phyloP scores from a whole-genome alignment of 2,888 invertebrate species.

The Xanthia icteritia region DNA sequence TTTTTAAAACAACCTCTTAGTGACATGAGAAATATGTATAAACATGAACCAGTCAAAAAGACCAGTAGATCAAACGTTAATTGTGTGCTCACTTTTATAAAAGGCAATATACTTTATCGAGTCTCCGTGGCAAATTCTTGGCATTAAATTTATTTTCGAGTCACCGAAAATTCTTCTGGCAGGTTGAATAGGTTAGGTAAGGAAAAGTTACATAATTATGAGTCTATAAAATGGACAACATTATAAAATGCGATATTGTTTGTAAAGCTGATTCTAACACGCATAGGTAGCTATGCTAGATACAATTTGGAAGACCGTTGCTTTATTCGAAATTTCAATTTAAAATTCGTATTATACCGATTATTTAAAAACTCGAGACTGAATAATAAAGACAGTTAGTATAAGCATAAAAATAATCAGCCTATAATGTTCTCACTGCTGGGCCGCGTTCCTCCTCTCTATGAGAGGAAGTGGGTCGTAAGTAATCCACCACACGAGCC shows the following conservation, averaged over 20 bases:
- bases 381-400: background rate
- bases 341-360: background rate
- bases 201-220: background rate
- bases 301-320: background rate
- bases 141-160: conserved; percentile 7
- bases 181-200: background rate
- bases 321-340: background rate
- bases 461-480: background rate
- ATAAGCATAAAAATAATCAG: background rate
- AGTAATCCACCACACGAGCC: no score
- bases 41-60: background rate
- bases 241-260: background rate
- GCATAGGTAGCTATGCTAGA: background rate
- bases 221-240: background rate
- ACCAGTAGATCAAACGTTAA: background rate
- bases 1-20: background rate
- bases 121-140: conserved; percentile 10
- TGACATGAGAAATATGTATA: background rate
- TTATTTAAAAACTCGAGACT: background rate
- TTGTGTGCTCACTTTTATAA: background rate
- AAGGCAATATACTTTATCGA: background rate
- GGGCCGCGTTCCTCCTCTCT: background rate
- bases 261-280: background rate
- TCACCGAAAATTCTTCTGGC: conserved; percentile 2
- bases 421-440: background rate